These are phyloP conservation scores for Thripadectes ignobilis DNA, from an alignment of 2,797 vertebrate genomes.

Conservation along the genomic window DNA sequence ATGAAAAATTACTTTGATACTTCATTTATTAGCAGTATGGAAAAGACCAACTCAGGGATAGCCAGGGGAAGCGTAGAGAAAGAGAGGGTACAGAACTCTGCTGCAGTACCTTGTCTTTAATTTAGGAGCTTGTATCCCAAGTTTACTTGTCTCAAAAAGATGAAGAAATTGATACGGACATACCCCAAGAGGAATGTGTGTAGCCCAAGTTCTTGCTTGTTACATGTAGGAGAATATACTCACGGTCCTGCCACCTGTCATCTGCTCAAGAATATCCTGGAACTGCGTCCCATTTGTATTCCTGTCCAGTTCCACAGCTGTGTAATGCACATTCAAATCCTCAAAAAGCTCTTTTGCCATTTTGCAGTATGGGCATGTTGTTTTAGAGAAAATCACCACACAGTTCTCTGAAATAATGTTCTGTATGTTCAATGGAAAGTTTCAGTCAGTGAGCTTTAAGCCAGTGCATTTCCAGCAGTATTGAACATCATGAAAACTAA, in stretches of 20 bases:
- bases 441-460: rapidly evolving
- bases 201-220: not conserved
- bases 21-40: not conserved
- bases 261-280: conserved; percentile 86
- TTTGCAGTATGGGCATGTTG: conserved; percentile 90
- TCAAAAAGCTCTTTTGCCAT: conserved; percentile 94
- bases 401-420: conserved; percentile 90
- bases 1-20: not conserved
- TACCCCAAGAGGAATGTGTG: not conserved
- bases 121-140: not conserved
- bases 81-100: not conserved
- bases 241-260: conserved; percentile 92
- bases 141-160: not conserved
- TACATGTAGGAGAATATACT: conserved; percentile 17
- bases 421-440: conserved; percentile 68
- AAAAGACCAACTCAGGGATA: not conserved
- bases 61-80: not conserved
- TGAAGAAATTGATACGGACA: not conserved
- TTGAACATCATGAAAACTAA: not conserved
- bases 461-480: not conserved
- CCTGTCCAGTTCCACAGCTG: conserved; percentile 88
- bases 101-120: not conserved
- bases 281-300: conserved; percentile 85
- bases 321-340: conserved; percentile 86
- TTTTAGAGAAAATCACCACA: conserved; percentile 98